Percentiles rank a stretch among this genome's conserved stretches.
Conservation (phyloP, 2,797 vertebrate genomes). For the Orestias chungarensis region DNA sequence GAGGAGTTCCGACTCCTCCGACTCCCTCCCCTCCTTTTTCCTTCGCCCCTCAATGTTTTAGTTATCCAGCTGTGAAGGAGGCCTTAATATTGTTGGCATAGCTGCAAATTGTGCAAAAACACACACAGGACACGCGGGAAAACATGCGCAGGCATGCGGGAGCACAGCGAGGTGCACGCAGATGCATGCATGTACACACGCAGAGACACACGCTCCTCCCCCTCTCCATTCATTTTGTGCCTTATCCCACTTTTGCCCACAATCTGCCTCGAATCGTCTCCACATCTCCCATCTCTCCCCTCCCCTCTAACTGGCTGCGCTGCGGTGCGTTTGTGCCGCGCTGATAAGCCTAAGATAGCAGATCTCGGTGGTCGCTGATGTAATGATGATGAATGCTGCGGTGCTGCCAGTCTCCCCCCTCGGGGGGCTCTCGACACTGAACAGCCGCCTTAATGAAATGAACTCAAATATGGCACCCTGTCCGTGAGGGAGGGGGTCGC, state of each 20-base stretch:
- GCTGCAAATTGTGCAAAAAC: constrained; percentile 73
- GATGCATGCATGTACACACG: constrained; percentile 19
- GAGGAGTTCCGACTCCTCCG: constrained; percentile 42
- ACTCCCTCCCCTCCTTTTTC: constrained; percentile 41
- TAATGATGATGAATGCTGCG: constrained; percentile 92
- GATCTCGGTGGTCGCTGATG: constrained; percentile 91
- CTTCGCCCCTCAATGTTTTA: constrained; percentile 70
- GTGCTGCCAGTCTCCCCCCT: constrained; percentile 82
- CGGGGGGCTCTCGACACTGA: constrained; percentile 69
- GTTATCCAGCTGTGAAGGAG: constrained; percentile 76
- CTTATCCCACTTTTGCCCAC: constrained; percentile 70
- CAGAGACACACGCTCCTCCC: constrained; percentile 43
- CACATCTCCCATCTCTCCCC: constrained; percentile 72
- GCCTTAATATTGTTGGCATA: constrained; percentile 79
- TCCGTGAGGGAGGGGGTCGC: constrained; percentile 48
- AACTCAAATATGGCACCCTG: constrained; percentile 78
- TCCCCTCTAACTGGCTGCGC: constrained; percentile 66
- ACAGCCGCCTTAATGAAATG: constrained; percentile 86
- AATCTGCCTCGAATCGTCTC: constrained; percentile 70
- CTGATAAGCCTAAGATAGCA: constrained; percentile 87
- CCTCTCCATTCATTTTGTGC: constrained; percentile 68
- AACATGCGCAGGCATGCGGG: constrained; percentile 72
- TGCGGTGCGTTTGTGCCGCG: constrained; percentile 79
- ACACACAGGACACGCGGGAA: constrained; percentile 60
- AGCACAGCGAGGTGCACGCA: constrained; percentile 50